Percentiles rank a stretch among this genome's conserved stretches.
Evolutionary conservation across 2,113 vertebrate species (phyloP).

Genomic region (Origma solitaria): DNA sequence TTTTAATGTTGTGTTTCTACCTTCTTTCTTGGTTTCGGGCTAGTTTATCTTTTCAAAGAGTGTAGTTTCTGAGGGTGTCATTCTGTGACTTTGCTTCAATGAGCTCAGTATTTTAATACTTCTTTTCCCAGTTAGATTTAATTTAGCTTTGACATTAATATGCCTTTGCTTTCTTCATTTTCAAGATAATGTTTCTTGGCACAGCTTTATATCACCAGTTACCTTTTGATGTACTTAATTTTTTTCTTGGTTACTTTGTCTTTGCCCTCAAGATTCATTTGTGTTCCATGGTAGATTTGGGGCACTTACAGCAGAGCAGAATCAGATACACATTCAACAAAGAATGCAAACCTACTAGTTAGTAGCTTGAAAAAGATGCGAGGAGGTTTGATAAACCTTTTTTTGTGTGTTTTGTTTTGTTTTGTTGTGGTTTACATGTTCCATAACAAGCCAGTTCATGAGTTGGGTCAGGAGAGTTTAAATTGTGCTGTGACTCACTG

Average conservation of each 20-base stretch:
- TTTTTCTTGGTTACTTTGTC: background rate
- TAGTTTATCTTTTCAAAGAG: background rate
- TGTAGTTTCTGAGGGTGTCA: background rate
- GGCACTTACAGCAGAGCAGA: background rate
- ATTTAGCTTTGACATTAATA: background rate
- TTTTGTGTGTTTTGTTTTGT: background rate
- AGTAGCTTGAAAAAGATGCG: background rate
- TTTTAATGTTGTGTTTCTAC: background rate
- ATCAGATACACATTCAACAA: background rate
- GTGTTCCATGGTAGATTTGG: background rate
- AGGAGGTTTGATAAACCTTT: background rate
- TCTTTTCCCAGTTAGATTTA: background rate
- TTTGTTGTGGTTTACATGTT: background rate
- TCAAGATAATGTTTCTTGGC: background rate
- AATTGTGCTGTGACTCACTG: background rate
- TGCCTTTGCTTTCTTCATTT: background rate
- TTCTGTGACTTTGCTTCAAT: background rate
- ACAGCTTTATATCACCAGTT: background rate
- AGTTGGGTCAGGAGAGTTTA: background rate
- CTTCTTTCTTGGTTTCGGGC: background rate
- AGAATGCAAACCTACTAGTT: background rate
- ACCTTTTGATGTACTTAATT: background rate
- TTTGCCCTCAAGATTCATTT: background rate
- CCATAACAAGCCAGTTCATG: background rate
- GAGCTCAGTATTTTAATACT: background rate